Base-by-base conservation (phyloP, 1,140 invertebrate species). In the Cotesia chilonis region DNA sequence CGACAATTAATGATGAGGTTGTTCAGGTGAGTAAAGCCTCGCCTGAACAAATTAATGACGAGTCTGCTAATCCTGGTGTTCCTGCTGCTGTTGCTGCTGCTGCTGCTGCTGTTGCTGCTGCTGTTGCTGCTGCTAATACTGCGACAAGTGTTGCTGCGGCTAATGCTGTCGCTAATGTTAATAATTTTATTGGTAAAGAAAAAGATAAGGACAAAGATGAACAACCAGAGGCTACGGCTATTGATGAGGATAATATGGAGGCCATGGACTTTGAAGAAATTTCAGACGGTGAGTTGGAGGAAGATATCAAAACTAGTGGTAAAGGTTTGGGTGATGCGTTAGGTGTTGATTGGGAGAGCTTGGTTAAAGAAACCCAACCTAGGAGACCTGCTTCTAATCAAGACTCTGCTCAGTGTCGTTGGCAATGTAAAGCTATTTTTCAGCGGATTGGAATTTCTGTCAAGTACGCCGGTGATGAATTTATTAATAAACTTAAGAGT, bases 281-380 rank as follows among this genome's bases (percentile, higher is more conserved):
- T 76, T 95, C 94, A 20, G 94, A 96, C 84, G 94, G 94, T 71
- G 94, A 96, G 82, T 83, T 95, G 5, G 94, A 95, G 81, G 94
- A 95, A 83, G 94, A 94, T 66, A 82, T 87, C 60, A 87, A 87
- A 76, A 87, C 89, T 0, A 86, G 89, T 71, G 85, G 89, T 47
- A 88, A 90, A 85, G 94, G 93, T 70, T 90, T 96, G 70, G 94
- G 94, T 12, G 95, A 96, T 86, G 94, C 94, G 14, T 82, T 97
- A 9, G 94, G 95, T n/a, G 95, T 96, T 1, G 95, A 97, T 84
- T 97, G 95, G 95, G 93, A 95, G 37, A 94, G 94, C 83, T 85
- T 96, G 9, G 92, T 95, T 0, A 92, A 92, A 1, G 94, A 95
- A 84, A 92, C 92, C 9, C 90, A 90, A 38, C 88, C 90, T 4